Evolutionary conservation across 1,140 invertebrate species (phyloP).

Genomic region (Danaus plexippus): DNA sequence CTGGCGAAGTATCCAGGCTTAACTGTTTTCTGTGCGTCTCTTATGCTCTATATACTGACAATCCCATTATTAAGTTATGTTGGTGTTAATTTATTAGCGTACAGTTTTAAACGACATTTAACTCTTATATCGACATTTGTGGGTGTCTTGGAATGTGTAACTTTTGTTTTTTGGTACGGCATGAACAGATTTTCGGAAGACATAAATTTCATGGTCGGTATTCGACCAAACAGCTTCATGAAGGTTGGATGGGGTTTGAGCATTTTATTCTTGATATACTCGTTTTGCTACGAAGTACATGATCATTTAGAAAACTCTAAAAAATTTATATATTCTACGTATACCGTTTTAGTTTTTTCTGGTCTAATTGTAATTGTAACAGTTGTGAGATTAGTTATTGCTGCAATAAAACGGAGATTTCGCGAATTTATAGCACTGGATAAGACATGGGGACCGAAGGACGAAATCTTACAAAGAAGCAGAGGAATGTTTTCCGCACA

Average conservation of each 20-base stretch:
- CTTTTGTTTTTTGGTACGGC: constrained; percentile 51
- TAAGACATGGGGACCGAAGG: constrained; percentile 44
- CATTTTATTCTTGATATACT: constrained; percentile 29
- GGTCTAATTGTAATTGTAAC: constrained; percentile 18
- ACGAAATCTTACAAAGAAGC: constrained; percentile 44
- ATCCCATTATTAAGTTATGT: constrained; percentile 37
- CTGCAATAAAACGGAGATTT: constrained; percentile 24
- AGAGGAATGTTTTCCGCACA: constrained; percentile 58
- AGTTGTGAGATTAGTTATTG: constrained; percentile 28
- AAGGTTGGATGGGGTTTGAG: constrained; percentile 39
- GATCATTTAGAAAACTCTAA: constrained; percentile 13
- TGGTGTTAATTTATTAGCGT: constrained; percentile 25
- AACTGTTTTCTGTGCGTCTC: constrained; percentile 21
- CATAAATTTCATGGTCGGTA: constrained; percentile 58
- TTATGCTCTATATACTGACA: constrained; percentile 36
- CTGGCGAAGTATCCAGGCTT: constrained; percentile 42
- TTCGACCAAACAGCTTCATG: constrained; percentile 41
- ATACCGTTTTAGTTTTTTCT: constrained; percentile 8
- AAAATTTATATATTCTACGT: constrained; percentile 4
- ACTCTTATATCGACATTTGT: constrained; percentile 33
- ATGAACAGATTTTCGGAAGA: constrained; percentile 50
- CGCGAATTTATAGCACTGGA: constrained; percentile 27
- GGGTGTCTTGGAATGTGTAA: constrained; percentile 32
- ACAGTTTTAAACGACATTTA: constrained; percentile 24
- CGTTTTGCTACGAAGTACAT: constrained; percentile 29